These are phyloP conservation scores for Platichthys stellatus DNA, from an alignment of 2,113 vertebrate genomes.

Conservation along the genomic window DNA sequence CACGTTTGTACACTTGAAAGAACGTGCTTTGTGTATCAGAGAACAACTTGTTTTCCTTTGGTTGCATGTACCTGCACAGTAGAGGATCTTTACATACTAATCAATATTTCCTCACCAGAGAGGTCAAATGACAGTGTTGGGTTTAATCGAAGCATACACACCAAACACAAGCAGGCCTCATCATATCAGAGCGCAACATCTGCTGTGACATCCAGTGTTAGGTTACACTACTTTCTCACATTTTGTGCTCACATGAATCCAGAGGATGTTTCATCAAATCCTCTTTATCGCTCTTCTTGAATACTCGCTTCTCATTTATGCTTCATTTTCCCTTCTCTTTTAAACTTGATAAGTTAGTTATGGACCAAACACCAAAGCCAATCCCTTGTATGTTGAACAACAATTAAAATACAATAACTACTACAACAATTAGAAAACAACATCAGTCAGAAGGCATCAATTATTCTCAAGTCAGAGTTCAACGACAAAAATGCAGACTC, in stretches of 20 bases:
- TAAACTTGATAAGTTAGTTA: neutral
- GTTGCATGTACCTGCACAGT: neutral
- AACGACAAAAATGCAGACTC: too few species aligned
- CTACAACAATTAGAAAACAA: too few species aligned
- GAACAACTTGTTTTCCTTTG: neutral
- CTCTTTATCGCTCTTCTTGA: neutral
- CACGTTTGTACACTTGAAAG: neutral
- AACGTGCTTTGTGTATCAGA: neutral
- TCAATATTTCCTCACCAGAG: neutral
- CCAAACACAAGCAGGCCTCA: conserved; percentile 26
- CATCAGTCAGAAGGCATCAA: too few species aligned
- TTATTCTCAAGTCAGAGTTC: too few species aligned
- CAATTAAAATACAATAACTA: too few species aligned
- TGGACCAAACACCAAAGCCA: neutral
- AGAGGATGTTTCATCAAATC: neutral
- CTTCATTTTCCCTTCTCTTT: neutral
- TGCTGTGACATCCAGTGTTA: neutral
- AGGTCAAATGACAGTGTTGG: conserved; percentile 2
- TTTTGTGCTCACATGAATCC: neutral
- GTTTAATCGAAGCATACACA: neutral
- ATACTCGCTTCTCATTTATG: neutral
- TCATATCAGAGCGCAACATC: neutral
- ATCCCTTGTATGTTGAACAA: neutral
- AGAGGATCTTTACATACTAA: neutral
- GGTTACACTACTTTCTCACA: neutral